phyloP scores from a whole-genome alignment of 2,113 vertebrate genomes.

The Heterotis niloticus region DNA sequence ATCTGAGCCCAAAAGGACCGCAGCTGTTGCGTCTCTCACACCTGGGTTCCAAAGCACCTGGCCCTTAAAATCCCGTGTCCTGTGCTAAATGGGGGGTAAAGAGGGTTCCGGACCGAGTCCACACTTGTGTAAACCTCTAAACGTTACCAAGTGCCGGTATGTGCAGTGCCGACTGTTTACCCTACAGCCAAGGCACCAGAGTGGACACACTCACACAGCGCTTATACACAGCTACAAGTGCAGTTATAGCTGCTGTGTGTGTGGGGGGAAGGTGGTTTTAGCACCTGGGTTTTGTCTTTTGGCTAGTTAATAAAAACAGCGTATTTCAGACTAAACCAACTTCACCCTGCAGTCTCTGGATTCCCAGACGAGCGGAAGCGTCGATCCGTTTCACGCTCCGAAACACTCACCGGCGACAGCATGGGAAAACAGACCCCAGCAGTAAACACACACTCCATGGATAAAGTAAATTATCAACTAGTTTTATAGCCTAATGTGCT shows the following conservation, averaged over 20 bases:
- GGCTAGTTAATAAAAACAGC: slow-evolving; percentile 42
- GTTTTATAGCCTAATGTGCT: background rate
- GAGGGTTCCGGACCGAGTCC: background rate
- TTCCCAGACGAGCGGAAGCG: background rate
- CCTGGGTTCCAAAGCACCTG: background rate
- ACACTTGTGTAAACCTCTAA: background rate
- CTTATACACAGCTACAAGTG: slow-evolving; percentile 29
- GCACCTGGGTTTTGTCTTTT: slow-evolving; percentile 47
- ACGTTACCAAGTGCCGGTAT: background rate
- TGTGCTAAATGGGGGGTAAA: background rate
- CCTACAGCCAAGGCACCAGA: background rate
- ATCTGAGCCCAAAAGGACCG: background rate
- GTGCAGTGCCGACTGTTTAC: background rate
- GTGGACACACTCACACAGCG: slow-evolving; percentile 38
- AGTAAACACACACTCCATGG: too few relatives aligned
- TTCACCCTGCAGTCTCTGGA: background rate
- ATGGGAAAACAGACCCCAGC: slow-evolving; percentile 2
- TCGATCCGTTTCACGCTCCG: background rate
- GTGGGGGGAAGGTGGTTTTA: slow-evolving; percentile 45
- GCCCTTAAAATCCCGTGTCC: background rate
- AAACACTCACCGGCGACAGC: background rate
- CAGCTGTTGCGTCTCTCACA: background rate
- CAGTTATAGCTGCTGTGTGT: slow-evolving; percentile 41
- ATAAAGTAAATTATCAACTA: background rate
- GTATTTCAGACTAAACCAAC: background rate